A percentile compares a stretch with the other conserved stretches of the same genome.
Evolutionary conservation across 37 sponge, comb jelly and placozoan species (phyloP).

Genomic region (Agelas oroides): DNA sequence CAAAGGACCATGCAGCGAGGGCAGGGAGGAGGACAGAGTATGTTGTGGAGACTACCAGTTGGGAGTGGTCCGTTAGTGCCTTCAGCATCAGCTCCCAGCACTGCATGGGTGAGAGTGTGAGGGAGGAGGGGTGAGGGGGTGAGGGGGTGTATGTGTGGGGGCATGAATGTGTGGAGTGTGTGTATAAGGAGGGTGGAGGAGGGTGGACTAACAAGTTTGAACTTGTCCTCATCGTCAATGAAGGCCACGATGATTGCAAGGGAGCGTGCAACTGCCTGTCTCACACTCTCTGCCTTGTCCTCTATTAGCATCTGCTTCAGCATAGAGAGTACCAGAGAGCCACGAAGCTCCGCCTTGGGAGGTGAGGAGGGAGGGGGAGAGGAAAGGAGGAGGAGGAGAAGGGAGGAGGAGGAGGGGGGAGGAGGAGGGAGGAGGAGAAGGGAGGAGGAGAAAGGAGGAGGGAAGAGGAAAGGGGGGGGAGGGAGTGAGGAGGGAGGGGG

Average conservation of each 20-base stretch:
- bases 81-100: slow-evolving; percentile 81
- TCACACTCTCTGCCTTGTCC: slow-evolving; percentile 84
- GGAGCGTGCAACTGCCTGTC: slow-evolving; percentile 70
- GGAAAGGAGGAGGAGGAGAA: background rate
- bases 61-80: slow-evolving; percentile 71
- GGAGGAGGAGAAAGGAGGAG: too few species aligned
- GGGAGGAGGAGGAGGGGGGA: background rate
- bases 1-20: slow-evolving; percentile 86
- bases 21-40: slow-evolving; percentile 76
- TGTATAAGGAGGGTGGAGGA: too few species aligned
- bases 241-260: slow-evolving; percentile 81
- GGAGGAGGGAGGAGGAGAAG: background rate
- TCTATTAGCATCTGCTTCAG: slow-evolving; percentile 79
- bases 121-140: too few species aligned
- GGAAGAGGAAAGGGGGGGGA: too few species aligned
- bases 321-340: slow-evolving; percentile 89
- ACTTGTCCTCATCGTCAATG: slow-evolving; percentile 84
- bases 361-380: too few species aligned
- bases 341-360: slow-evolving; percentile 74
- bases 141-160: too few species aligned
- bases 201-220: too few species aligned
- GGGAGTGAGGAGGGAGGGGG: too few species aligned
- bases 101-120: slow-evolving; percentile 18
- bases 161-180: too few species aligned
- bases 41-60: slow-evolving; percentile 73